Base-by-base conservation (phyloP, 2,797 vertebrate species). In the Anguilla marmorata region DNA sequence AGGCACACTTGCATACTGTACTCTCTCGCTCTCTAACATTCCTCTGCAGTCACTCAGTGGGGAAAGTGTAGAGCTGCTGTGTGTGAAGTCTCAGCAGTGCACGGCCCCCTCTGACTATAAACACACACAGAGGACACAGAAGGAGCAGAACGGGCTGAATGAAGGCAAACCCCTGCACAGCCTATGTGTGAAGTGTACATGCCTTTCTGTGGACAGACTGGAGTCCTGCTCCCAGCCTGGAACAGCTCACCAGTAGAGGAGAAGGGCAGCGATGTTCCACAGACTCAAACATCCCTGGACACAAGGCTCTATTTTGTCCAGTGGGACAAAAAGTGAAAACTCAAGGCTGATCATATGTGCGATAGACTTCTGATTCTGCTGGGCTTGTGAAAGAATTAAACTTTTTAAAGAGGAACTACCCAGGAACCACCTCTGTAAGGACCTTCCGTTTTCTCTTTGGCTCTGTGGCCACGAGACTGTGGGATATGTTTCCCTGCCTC, bases 21-120 rank as follows among this genome's bases (percentile, higher is more conserved):
- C 72, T 76, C 66, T 72, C 66, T 72, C 66, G 30, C 66, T 76
- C 72, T 76, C 91, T 95, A 93, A 92, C 97, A 98, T 99, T 99
- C 98, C 97, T 97, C 94, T 96, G 95, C 96, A 97, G 96, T 96
- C 96, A 96, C 97, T 97, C 95, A 95, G 96, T 90, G 95, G 97
- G 97, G 97, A 97, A 97, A 97, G 96, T 97, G 94, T 96, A 97
- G 90, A 95, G 93, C 91, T 95, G 76, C 76, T 48, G 37, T 95
- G 96, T 97, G 97, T 96, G 95, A 96, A 97, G 96, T 95, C 93
- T 90, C 96, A 96, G 96, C 94, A 97, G 97, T 96, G 96, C 96
- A 94, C 96, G 96, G 96, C 95, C 96, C 96, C 96, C 95, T 33
- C 72, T 48, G 41, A 41, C 76, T 80, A 37, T 52, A 76, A 52